Conservation (phyloP, 2,113 vertebrate species). For the Engystomops pustulosus region DNA sequence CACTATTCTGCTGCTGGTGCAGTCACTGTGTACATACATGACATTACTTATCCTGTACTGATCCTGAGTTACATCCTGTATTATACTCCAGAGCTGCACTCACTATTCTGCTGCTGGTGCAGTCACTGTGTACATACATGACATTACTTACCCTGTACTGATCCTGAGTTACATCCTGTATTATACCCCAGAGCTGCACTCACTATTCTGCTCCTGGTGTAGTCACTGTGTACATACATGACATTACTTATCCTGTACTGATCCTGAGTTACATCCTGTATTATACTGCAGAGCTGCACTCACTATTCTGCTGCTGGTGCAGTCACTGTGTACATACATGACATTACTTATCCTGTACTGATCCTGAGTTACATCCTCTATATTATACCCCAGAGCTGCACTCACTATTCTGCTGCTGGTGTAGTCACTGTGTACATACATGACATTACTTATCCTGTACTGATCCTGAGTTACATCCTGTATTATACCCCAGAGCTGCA, state of each 20-base stretch:
- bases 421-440: not conserved
- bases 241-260: too few species aligned
- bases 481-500: not conserved
- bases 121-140: too few species aligned
- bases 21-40: not conserved
- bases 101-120: too few species aligned
- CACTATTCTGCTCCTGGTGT: not conserved
- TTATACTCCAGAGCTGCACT: too few species aligned
- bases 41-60: too few species aligned
- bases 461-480: too few species aligned
- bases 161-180: not conserved
- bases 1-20: not conserved
- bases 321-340: not conserved
- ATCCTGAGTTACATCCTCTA: too few species aligned
- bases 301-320: too few species aligned
- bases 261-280: too few species aligned
- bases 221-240: not conserved
- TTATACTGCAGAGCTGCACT: not conserved
- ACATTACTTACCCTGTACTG: too few species aligned
- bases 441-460: not conserved
- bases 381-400: not conserved
- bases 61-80: too few species aligned
- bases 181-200: not conserved
- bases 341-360: conserved; percentile 1
- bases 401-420: conserved; percentile 4